phyloP scores from a whole-genome alignment of 2,113 vertebrate species.

The Podiceps cristatus region DNA sequence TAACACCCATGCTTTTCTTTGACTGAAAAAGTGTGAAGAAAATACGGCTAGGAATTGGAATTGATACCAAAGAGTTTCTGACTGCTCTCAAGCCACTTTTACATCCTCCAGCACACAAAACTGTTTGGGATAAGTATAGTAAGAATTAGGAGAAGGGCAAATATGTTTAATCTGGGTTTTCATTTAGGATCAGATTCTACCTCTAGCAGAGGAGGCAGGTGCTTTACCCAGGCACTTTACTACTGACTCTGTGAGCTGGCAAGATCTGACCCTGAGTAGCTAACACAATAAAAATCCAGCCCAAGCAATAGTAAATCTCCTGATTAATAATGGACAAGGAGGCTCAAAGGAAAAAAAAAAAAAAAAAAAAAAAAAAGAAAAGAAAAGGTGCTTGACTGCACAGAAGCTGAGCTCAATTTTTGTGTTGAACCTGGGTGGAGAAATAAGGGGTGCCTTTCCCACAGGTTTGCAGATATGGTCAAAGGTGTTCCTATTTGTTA shows the following conservation, averaged over 20 bases:
- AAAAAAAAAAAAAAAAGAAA: neutral
- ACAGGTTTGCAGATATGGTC: neutral
- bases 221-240: neutral
- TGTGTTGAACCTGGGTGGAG: neutral
- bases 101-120: neutral
- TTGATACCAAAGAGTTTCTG: neutral
- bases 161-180: neutral
- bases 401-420: neutral
- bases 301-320: constrained; percentile 18
- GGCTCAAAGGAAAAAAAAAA: neutral
- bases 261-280: neutral
- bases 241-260: neutral
- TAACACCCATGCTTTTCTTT: neutral
- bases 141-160: neutral
- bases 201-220: neutral
- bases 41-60: neutral
- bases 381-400: neutral
- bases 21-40: neutral
- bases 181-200: neutral
- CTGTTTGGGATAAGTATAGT: neutral
- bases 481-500: constrained; percentile 54
- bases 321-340: constrained; percentile 28
- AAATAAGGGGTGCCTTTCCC: constrained; percentile 23
- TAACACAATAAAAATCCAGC: constrained; percentile 26
- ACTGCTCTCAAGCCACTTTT: neutral